These are phyloP conservation scores for Ophthalmotilapia sp. DNA, from an alignment of 2,113 vertebrate species.

Conservation along the genomic window DNA sequence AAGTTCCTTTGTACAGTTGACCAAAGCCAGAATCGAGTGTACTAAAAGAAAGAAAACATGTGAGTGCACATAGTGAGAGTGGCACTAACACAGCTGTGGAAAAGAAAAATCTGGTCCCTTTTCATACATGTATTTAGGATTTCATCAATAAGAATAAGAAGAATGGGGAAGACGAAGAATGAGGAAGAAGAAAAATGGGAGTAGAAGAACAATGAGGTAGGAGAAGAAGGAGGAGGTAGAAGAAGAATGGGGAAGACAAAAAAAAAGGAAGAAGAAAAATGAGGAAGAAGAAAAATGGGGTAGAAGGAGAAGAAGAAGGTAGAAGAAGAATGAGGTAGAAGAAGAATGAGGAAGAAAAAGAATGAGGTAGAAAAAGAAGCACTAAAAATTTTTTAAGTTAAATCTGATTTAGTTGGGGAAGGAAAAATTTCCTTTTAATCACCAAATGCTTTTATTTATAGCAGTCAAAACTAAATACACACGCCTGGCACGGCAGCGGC, in stretches of 20 bases:
- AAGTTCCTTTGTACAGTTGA: background rate
- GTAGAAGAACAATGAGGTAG: background rate
- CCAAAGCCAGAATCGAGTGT: background rate
- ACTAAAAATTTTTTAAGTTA: accelerated
- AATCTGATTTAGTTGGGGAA: background rate
- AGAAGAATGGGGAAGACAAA: background rate
- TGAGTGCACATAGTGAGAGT: background rate
- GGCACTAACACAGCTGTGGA: background rate
- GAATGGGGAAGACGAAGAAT: background rate
- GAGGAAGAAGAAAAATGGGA: background rate
- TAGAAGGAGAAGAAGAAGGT: too few species aligned
- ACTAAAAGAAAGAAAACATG: background rate
- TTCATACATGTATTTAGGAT: background rate
- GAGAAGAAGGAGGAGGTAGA: too few species aligned
- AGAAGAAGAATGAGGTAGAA: background rate
- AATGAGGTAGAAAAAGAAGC: background rate
- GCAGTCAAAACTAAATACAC: background rate
- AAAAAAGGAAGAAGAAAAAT: background rate
- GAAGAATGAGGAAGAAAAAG: background rate
- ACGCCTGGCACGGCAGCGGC: background rate
- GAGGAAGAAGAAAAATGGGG: background rate
- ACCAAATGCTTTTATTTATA: background rate
- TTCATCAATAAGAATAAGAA: background rate
- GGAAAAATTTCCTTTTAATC: background rate
- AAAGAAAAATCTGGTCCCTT: background rate